Percentiles rank a stretch among this genome's conserved stretches.
Conservation (phyloP, 2,888 invertebrate genomes). For the Cetonia aurata region DNA sequence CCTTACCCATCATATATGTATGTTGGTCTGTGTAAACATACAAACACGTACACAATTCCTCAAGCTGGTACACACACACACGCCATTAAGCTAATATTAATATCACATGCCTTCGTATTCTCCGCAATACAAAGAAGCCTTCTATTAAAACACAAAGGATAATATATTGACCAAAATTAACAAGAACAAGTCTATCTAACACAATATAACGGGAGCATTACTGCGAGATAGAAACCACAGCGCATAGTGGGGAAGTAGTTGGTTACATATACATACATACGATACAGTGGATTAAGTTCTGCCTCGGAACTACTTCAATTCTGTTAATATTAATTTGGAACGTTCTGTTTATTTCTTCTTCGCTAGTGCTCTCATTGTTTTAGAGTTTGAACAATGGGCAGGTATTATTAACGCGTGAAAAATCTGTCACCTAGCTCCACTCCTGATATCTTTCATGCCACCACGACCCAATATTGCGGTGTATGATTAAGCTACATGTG, state of each 20-base stretch:
- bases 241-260: not conserved
- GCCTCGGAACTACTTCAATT: conserved; percentile 22
- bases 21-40: too few species aligned
- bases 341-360: conserved; percentile 22
- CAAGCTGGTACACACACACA: too few species aligned
- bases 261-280: conserved; percentile 2
- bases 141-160: conserved; percentile 38
- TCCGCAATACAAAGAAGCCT: conserved; percentile 30
- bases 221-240: not conserved
- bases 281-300: conserved; percentile 8
- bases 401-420: conserved; percentile 26
- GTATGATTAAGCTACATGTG: conserved; percentile 16
- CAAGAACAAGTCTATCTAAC: conserved; percentile 32
- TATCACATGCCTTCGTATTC: conserved; percentile 6
- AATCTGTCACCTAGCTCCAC: conserved; percentile 24
- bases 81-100: conserved; percentile 15
- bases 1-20: not conserved
- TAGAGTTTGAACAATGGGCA: conserved; percentile 4
- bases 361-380: conserved; percentile 18
- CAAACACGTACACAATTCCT: too few species aligned
- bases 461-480: not conserved
- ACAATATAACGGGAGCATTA: conserved; percentile 9
- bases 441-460: conserved; percentile 1
- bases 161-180: conserved; percentile 42
- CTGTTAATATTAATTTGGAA: conserved; percentile 17